Conservation (phyloP, 2,888 invertebrate species). For the Caenorhabditis sp. region DNA sequence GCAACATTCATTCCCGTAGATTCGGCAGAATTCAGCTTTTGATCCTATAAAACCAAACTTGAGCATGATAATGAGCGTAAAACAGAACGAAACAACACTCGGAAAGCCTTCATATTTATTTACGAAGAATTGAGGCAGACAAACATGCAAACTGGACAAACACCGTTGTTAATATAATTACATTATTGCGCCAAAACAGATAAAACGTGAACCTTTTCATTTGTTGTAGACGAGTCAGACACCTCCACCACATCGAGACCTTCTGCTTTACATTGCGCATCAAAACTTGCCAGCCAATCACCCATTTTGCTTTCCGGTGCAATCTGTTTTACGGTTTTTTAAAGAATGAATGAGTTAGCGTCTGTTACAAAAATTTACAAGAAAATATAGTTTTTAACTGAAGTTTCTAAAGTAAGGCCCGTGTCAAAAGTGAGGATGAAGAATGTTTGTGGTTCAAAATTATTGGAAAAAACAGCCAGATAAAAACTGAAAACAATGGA, state of each 20-base stretch:
- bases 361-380: too few species aligned
- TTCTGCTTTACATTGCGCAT: constrained; percentile 29
- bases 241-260: constrained; percentile 25
- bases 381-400: too few species aligned
- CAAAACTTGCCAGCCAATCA: constrained; percentile 33
- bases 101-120: constrained; percentile 18
- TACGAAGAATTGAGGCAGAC: constrained; percentile 10
- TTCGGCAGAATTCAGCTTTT: constrained; percentile 4
- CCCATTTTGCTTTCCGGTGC: constrained; percentile 4
- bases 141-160: constrained; percentile 20
- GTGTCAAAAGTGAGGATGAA: too few species aligned
- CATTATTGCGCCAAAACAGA: not conserved
- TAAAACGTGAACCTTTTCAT: not conserved
- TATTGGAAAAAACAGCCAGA: too few species aligned
- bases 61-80: not conserved
- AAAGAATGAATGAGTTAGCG: too few species aligned
- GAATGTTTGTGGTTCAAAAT: too few species aligned
- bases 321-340: constrained; percentile 23
- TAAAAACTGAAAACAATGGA: too few species aligned
- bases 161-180: constrained; percentile 5
- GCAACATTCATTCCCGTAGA: constrained; percentile 24
- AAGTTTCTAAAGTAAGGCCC: too few species aligned
- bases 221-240: constrained; percentile 11
- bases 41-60: constrained; percentile 4
- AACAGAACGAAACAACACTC: constrained; percentile 11